Conservation (phyloP, 1,140 invertebrate genomes). For the Anastatus disparis region DNA sequence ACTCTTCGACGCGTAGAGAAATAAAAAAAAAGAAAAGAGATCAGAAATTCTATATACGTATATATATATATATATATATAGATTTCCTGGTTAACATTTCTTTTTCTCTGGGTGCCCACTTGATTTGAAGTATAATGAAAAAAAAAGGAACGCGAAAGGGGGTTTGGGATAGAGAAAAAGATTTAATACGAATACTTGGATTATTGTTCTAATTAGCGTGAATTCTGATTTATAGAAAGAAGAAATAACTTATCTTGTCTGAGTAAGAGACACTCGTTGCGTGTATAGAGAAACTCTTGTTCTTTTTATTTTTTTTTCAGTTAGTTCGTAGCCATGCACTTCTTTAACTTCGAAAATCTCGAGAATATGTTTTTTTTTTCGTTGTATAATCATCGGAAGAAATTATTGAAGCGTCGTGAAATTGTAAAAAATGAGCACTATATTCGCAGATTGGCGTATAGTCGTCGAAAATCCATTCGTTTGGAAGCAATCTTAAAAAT, state of each 20-base stretch:
- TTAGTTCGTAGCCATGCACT: constrained; percentile 3
- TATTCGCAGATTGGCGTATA: background rate
- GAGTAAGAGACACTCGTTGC: background rate
- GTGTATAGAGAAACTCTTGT: constrained; percentile 1
- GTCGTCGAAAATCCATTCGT: background rate
- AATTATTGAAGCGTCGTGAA: constrained; percentile 7
- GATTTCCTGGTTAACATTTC: too few species aligned
- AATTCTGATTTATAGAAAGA: background rate
- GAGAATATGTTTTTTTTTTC: background rate
- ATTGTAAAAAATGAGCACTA: background rate
- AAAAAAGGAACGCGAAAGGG: background rate
- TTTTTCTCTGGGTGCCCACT: background rate
- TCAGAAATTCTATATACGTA: too few species aligned
- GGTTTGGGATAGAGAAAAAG: too few species aligned
- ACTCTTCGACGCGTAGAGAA: constrained; percentile 3
- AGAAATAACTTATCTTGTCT: constrained; percentile 15
- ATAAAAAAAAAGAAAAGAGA: too few species aligned
- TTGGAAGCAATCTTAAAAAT: constrained; percentile 36
- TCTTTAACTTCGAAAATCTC: too few species aligned
- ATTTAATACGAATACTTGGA: too few species aligned
- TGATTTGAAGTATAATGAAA: too few species aligned
- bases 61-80: too few species aligned
- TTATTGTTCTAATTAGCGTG: constrained; percentile 38
- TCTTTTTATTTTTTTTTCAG: constrained; percentile 2
- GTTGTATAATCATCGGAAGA: background rate